phyloP scores from a whole-genome alignment of 2,888 invertebrate species.

The Stratiomys singularior region DNA sequence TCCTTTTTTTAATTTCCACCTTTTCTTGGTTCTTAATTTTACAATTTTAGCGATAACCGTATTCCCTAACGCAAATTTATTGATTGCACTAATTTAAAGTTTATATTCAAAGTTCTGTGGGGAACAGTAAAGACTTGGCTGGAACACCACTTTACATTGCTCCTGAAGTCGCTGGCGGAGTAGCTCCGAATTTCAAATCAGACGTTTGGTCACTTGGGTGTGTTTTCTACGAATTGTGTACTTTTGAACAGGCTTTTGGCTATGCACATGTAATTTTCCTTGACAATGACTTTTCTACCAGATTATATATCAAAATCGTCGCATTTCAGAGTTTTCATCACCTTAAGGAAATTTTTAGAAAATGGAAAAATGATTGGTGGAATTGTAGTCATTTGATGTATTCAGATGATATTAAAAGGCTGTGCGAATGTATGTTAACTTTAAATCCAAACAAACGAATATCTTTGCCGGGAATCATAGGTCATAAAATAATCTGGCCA shows the following conservation, averaged over 20 bases:
- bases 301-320: background rate
- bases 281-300: too few species aligned
- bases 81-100: background rate
- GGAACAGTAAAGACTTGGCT: slow-evolving; percentile 54
- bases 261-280: background rate
- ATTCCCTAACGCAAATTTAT: background rate
- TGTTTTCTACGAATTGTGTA: slow-evolving; percentile 70
- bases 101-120: too few species aligned
- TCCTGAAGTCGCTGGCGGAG: slow-evolving; percentile 72
- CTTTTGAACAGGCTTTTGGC: slow-evolving; percentile 51
- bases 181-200: slow-evolving; percentile 72
- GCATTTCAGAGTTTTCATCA: background rate
- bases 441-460: slow-evolving; percentile 58
- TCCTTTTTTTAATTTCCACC: background rate
- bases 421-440: slow-evolving; percentile 60
- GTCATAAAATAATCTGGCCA: slow-evolving; percentile 56
- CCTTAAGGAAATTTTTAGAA: background rate
- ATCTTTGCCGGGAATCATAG: slow-evolving; percentile 58
- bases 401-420: background rate
- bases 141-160: slow-evolving; percentile 77
- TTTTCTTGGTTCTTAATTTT: too few species aligned
- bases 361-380: background rate
- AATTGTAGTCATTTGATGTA: slow-evolving; percentile 12
- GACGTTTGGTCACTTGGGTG: slow-evolving; percentile 76
- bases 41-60: background rate